Base-by-base conservation (phyloP, 2,797 vertebrate species). In the Pseudomugil gertrudae region DNA sequence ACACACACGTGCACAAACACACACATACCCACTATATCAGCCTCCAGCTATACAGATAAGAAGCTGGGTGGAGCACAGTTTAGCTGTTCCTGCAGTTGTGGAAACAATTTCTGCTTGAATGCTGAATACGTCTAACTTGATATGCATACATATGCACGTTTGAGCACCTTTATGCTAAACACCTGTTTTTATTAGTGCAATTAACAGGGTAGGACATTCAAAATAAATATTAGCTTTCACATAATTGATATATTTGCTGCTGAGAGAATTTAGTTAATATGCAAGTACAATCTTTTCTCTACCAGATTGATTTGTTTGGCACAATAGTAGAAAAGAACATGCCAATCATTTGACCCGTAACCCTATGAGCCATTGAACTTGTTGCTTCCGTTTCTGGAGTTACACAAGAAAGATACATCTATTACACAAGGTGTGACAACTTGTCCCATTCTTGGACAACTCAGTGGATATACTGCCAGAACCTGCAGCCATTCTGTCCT, bases 401-500 rank as follows among this genome's bases (percentile, higher is more conserved):
- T 47, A 57, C 54, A 51, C 33, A 48, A 71, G 57, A 74, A 83
- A 75, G 66, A 70, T 72, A 68, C 74, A 84, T 76, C 72, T 53
- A 52, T 63, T 81, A 62, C 55, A 61, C 60, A 76, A 73, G 73
- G 83, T 79, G 73, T 80, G 78, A 82, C 78, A 85, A 84, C 72
- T 76, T 87, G 66, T 84, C 77, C 69, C 51, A 66, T 78, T 73
- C 54, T 66, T 78, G 81, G 74, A 81, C 67, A 74, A 65, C 70
- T 84, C 67, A 64, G 72, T 56, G 65, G 72, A 58, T 74, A 60
- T 61, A 69, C 70, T 72, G 71, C 74, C 62, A 71, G 56, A 76
- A 74, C 71, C 80, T 74, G 65, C 72, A 78, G 83, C 72, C 66
- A 76, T 74, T 80, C 72, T 81, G 79, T 83, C 74, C 76, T 71